A percentile compares a stretch with the other conserved stretches of the same genome.
phyloP scores from a whole-genome alignment of 2,888 invertebrate species.

The Phengaris alcon region DNA sequence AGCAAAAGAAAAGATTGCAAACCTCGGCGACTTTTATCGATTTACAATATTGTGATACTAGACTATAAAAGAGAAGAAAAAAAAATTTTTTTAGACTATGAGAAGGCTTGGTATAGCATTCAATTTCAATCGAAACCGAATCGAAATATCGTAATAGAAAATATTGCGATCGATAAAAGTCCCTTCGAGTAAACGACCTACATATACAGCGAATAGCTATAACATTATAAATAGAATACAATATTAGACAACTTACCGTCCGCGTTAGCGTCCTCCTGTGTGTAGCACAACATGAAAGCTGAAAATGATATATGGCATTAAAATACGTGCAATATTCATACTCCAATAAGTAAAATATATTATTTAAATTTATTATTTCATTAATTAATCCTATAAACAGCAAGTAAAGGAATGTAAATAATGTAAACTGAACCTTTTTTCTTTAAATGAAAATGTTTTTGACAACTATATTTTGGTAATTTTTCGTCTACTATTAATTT shows the following conservation, averaged over 20 bases:
- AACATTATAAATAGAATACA: slow-evolving; percentile 44
- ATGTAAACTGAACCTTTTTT: too few relatives aligned
- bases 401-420: too few relatives aligned
- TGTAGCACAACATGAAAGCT: slow-evolving; percentile 97
- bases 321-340: background rate
- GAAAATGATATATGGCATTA: slow-evolving; percentile 75
- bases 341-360: too few relatives aligned
- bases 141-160: background rate
- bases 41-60: slow-evolving; percentile 30
- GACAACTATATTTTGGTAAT: too few relatives aligned
- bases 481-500: too few relatives aligned
- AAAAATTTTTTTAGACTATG: too few relatives aligned
- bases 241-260: slow-evolving; percentile 85
- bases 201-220: slow-evolving; percentile 62
- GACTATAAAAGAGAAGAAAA: too few relatives aligned
- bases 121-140: background rate
- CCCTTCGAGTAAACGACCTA: slow-evolving; percentile 53
- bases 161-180: slow-evolving; percentile 38
- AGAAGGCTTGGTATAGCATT: background rate
- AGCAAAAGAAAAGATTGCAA: slow-evolving; percentile 65
- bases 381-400: too few relatives aligned
- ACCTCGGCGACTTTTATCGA: slow-evolving; percentile 42
- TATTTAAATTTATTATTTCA: too few relatives aligned
- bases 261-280: slow-evolving; percentile 93
- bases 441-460: too few relatives aligned